Evolutionary conservation across 2,797 vertebrate species (phyloP).

Genomic region (Falco cherrug): DNA sequence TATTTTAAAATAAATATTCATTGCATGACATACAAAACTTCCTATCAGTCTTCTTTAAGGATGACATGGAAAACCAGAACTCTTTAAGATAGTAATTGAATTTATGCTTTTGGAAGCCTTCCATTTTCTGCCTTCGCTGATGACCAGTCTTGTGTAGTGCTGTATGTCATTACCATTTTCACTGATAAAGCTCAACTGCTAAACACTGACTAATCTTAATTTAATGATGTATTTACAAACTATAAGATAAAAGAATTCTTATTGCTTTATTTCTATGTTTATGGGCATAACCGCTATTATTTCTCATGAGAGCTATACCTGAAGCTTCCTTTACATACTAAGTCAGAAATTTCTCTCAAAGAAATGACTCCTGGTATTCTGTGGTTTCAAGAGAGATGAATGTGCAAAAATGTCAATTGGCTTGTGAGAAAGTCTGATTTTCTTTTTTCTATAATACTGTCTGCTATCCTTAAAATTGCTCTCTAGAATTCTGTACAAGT

Average conservation of each 20-base stretch:
- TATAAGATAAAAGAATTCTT: not conserved
- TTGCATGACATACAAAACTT: not conserved
- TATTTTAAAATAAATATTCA: not conserved
- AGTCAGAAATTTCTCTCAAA: not conserved
- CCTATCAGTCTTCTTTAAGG: not conserved
- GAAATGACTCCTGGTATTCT: not conserved
- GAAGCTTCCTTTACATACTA: not conserved
- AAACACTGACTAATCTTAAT: not conserved
- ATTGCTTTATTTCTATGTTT: not conserved
- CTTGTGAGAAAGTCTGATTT: not conserved
- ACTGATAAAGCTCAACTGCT: not conserved
- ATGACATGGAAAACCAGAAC: not conserved
- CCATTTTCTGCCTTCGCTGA: not conserved
- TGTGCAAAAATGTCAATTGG: not conserved
- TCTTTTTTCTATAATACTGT: not conserved
- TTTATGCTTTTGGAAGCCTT: conserved; percentile 40
- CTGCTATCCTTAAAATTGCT: not conserved
- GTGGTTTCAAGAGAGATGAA: not conserved
- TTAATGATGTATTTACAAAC: not conserved
- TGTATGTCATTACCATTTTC: not conserved
- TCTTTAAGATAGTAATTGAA: not conserved
- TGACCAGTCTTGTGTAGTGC: not conserved
- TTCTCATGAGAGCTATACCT: not conserved
- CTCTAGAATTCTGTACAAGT: not conserved
- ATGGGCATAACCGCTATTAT: not conserved